A percentile compares a stretch with the other conserved stretches of the same genome.
Evolutionary conservation across 1,140 invertebrate genomes (phyloP).

Genomic region (Mycetomoellerius zeteki): DNA sequence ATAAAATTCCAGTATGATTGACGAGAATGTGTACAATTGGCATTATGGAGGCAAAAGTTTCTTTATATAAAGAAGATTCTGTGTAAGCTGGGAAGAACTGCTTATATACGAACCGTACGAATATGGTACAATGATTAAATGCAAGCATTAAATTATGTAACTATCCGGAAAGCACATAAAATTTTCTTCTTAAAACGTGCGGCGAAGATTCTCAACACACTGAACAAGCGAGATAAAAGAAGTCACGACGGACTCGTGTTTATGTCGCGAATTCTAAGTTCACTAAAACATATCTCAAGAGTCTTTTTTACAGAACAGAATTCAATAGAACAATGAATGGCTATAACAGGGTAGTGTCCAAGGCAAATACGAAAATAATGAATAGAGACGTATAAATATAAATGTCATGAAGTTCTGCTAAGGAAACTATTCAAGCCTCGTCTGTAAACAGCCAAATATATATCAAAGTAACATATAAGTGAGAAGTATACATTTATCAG

Average conservation of each 20-base stretch:
- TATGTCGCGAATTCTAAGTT: neutral
- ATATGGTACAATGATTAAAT: constrained; percentile 24
- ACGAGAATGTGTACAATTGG: neutral
- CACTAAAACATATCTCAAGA: neutral
- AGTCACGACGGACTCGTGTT: neutral
- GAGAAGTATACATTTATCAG: neutral
- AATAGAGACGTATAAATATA: neutral
- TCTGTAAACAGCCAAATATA: neutral
- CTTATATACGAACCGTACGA: neutral
- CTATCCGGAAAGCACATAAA: constrained; percentile 13
- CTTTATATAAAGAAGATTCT: neutral
- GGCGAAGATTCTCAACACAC: neutral
- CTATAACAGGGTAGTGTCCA: neutral
- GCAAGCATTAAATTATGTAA: constrained; percentile 31
- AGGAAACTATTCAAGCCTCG: neutral
- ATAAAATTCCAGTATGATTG: neutral
- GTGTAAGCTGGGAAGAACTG: neutral
- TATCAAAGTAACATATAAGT: neutral
- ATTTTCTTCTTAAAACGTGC: constrained; percentile 12
- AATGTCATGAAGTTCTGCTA: neutral
- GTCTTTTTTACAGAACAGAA: neutral
- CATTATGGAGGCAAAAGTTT: neutral
- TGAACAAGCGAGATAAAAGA: constrained; percentile 27
- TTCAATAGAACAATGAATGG: neutral
- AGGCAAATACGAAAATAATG: neutral